A percentile compares a stretch with the other conserved stretches of the same genome.
These are phyloP conservation scores for Hippocampus barbouri DNA, from an alignment of 2,113 vertebrate species.

Conservation along the genomic window DNA sequence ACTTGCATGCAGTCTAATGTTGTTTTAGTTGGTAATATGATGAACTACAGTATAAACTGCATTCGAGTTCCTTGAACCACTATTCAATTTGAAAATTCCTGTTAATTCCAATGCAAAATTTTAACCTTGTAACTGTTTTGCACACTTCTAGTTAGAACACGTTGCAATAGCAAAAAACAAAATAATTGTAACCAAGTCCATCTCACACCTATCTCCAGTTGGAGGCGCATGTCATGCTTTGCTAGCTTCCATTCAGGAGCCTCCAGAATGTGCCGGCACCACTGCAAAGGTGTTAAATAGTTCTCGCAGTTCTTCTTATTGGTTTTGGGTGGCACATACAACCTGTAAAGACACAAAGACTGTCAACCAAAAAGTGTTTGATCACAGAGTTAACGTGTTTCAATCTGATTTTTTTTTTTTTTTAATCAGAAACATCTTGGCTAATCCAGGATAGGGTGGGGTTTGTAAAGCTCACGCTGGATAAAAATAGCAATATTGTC, in stretches of 20 bases:
- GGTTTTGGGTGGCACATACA: slow-evolving; percentile 78
- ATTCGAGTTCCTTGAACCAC: too few relatives aligned
- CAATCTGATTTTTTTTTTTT: too few relatives aligned
- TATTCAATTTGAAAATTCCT: background rate
- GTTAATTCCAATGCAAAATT: background rate
- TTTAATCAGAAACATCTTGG: too few relatives aligned
- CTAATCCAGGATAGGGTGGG: too few relatives aligned
- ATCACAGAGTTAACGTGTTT: background rate
- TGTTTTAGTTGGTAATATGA: too few relatives aligned
- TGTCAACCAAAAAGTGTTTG: background rate
- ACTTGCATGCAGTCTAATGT: too few relatives aligned
- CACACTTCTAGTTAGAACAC: too few relatives aligned
- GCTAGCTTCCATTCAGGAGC: slow-evolving; percentile 81
- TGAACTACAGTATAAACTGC: too few relatives aligned
- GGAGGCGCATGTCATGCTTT: slow-evolving; percentile 80
- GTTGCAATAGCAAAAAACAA: background rate
- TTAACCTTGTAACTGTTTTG: background rate
- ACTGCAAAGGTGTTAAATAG: slow-evolving; percentile 76
- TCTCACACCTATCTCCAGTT: slow-evolving; percentile 82
- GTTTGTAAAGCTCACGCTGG: background rate
- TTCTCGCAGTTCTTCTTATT: slow-evolving; percentile 48
- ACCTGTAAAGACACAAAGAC: slow-evolving; percentile 66
- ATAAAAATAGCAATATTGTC: background rate
- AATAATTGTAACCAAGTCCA: too few relatives aligned
- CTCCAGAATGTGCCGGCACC: slow-evolving; percentile 86